Percentiles rank a stretch among this genome's conserved stretches.
Conservation (phyloP, 2,113 vertebrate species). For the Ovis canadensis region DNA sequence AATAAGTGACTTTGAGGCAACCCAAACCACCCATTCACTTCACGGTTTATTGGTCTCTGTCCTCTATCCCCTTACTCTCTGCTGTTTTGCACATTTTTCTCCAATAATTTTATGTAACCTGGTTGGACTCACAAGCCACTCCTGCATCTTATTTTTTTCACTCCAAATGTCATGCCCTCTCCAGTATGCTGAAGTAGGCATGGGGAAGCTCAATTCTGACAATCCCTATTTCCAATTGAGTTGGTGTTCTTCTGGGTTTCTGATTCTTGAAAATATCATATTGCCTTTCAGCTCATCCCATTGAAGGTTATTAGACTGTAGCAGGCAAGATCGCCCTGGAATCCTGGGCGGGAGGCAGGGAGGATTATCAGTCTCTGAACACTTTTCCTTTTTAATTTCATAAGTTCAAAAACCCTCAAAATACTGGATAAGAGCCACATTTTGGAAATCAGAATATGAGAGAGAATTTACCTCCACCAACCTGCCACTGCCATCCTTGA, state of each 20-base stretch:
- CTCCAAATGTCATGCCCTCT: background rate
- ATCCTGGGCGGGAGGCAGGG: rapidly evolving
- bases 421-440: background rate
- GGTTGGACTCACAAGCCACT: background rate
- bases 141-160: background rate
- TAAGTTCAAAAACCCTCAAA: background rate
- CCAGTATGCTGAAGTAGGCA: background rate
- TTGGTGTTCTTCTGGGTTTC: background rate
- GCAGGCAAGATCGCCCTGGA: background rate
- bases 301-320: background rate
- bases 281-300: background rate
- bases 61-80: background rate
- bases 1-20: background rate
- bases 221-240: background rate
- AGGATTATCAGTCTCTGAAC: background rate
- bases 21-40: background rate
- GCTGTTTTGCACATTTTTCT: background rate
- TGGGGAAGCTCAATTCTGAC: background rate
- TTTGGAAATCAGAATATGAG: background rate
- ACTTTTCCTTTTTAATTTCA: background rate
- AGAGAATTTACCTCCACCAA: background rate
- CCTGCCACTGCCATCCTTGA: background rate
- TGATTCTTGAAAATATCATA: background rate
- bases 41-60: background rate
- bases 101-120: background rate